Base-by-base conservation (phyloP, 2,797 vertebrate genomes). In the Brachyalestes nurse region DNA sequence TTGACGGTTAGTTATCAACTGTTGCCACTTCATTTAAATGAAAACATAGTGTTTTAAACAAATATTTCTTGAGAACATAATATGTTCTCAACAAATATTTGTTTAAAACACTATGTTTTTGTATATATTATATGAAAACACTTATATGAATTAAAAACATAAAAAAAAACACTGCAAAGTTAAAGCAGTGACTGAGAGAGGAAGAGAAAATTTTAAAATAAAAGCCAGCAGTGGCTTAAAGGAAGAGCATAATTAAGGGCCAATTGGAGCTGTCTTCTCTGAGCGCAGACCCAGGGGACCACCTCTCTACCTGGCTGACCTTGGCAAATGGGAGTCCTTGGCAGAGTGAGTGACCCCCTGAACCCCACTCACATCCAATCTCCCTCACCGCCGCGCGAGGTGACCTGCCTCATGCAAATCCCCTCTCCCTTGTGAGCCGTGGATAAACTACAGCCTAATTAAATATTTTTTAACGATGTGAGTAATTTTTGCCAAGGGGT, bases 401-500 rank as follows among this genome's bases (percentile, higher is more conserved):
- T 93, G 94, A 95, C 95, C 95, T 93, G 96, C 95, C 94, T 95
- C 95, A 96, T 97, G 96, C 95, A 96, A 96, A 97, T 96, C 93
- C 83, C 73, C 49, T 82, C 93, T 96, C 95, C 95, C 95, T 90
- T 91, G 95, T 91, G 95, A 95, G 94, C 92, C 92, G 90, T 92
- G 93, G 95, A 95, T 95, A 97, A 96, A 96, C 95, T 95, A 94
- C 95, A 95, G 95, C 95, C 96, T 97, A 97, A 97, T 97, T 97
- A 96, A 97, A 96, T 97, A 96, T 96, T 95, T 97, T 96, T 96
- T 96, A 97, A 97, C 96, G 95, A 97, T 96, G 96, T 95, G 95
- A 96, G 96, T 96, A 96, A 96, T 96, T 96, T 96, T 97, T 96
- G 96, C 96, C 96, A 96, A 96, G 93, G 95, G 96, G 95, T 94